Base-by-base conservation (phyloP, 2,888 invertebrate species). In the Xylocampa areola region DNA sequence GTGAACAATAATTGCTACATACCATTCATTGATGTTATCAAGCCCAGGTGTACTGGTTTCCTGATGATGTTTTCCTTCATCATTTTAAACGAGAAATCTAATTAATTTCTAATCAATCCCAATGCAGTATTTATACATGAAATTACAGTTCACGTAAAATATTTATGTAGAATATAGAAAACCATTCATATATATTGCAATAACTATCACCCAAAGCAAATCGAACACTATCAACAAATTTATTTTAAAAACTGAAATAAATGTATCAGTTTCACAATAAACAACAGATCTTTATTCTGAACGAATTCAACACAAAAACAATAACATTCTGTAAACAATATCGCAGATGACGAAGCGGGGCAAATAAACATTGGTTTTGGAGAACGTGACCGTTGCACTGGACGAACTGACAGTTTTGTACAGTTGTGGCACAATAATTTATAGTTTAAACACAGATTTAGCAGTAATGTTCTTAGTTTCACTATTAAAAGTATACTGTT, bases 281-380 rank as follows among this genome's bases (percentile, higher is more conserved):
- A 65, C 39, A 65, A 53, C 39, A 35, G 40, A 65, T 55, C 43
- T 65, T 70, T 60, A 51, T 68, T 41, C 19, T n/a, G 17, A 55
- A 39, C 47, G 16, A 19, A 36, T 50, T 53, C 37, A 39, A 27
- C 25, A 47, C 33, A 50, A 63, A 63, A 62, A 68, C 47, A 60
- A 63, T 49, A 63, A 29, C 52, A 51, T 43, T 60, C 43, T 35
- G 68, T 53, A 50, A 71, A 71, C 68, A 67, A 51, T 61, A 57
- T 53, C n/a, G 11, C 27, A 27, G 57, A 59, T 59, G 59, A 72
- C 68, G 49, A 52, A 60, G 54, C 49, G 36, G 43, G 6, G 23
- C 35, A 44, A 66, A 68, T 63, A 59, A 68, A 63, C 39, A 43
- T 54, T 53, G 50, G 32, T 32, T 48, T 51, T 51, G 36, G 33